These are phyloP conservation scores for Stichodactyla helianthus DNA, from an alignment of 64 coral and sea anemone genomes.

Conservation along the genomic window DNA sequence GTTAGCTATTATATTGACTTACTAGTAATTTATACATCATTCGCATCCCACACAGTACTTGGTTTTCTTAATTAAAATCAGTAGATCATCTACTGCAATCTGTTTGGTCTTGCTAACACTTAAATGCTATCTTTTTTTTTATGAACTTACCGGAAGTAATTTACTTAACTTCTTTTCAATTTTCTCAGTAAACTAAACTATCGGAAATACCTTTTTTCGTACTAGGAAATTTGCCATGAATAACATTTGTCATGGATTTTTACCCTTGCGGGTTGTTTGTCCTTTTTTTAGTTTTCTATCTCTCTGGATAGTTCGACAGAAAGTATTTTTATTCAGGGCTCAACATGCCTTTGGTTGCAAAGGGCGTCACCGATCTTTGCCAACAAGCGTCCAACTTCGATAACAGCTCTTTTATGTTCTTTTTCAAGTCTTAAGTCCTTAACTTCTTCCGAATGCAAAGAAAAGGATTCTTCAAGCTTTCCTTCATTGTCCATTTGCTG, in stretches of 20 bases:
- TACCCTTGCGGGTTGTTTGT: not conserved
- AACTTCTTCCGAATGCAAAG: not conserved
- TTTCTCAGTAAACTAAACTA: not conserved
- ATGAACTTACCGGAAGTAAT: not conserved
- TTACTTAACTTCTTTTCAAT: not conserved
- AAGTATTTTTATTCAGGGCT: not conserved
- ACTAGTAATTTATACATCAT: not conserved
- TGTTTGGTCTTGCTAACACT: not conserved
- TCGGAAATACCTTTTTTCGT: not conserved
- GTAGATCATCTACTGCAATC: not conserved
- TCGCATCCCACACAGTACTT: not conserved
- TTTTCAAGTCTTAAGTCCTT: not conserved
- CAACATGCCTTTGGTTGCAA: not conserved
- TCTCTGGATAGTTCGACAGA: not conserved
- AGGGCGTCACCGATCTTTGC: conserved; percentile 18
- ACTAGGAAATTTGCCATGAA: not conserved
- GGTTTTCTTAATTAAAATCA: not conserved
- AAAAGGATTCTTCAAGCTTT: not conserved
- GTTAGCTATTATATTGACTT: not conserved
- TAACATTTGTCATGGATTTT: not conserved
- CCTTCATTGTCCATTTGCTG: not conserved
- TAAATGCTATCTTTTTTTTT: not conserved
- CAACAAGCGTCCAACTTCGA: conserved; percentile 5
- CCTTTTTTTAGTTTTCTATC: not conserved
- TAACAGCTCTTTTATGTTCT: not conserved